Evolutionary conservation across 1,140 invertebrate species (phyloP), one percentile per base, ranked within the genome.

Genomic region (Cydia fagiglandana): DNA sequence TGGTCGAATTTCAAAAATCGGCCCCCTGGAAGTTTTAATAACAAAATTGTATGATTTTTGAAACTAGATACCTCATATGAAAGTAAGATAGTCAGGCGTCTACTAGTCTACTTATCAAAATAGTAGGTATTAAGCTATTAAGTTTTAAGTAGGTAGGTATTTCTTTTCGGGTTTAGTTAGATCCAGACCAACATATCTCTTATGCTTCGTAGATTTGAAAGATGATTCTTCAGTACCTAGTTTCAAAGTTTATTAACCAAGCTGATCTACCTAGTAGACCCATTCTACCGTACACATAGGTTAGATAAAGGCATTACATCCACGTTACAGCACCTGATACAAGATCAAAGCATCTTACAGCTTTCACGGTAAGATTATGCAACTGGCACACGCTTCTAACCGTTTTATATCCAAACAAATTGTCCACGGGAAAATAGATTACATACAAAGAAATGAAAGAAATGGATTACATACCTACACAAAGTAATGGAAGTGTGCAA

Each of bases 241-340:
- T 41, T 41, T 9, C 9, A 41, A 41, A 41, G 38, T 41, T 41
- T 41, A 9, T 9, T 10, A 41, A 41, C 7, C 2, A 41, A 41
- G 7, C 9, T 38, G 6, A 38, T 10, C 38, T 41, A 41, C 38
- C 38, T 41, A 41, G 0, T 10, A 41, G 38, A 56, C 53, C 5
- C 15, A 56, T 17, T 56, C 17, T 17, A 7, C 15, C 53, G 15
- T 56, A 7, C 53, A 56, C 53, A 56, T 7, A 56, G 53, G 6
- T 17, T 56, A 17, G n/a, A 56, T 56, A 56, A 56, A 56, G 53
- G n/a, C 15, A 56, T 56, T 56, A 56, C 53, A 56, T 56, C 53
- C n/a, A 56, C 53, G 53, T 56, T 56, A 56, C 53, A 56, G 53
- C 53, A 56, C n/a, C 53, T 56, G 53, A 56, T 56, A 56, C n/a